Percentiles rank a stretch among this genome's conserved stretches.
These are phyloP conservation scores for Pteromalus puparum DNA, from an alignment of 1,140 invertebrate genomes.

Conservation along the genomic window DNA sequence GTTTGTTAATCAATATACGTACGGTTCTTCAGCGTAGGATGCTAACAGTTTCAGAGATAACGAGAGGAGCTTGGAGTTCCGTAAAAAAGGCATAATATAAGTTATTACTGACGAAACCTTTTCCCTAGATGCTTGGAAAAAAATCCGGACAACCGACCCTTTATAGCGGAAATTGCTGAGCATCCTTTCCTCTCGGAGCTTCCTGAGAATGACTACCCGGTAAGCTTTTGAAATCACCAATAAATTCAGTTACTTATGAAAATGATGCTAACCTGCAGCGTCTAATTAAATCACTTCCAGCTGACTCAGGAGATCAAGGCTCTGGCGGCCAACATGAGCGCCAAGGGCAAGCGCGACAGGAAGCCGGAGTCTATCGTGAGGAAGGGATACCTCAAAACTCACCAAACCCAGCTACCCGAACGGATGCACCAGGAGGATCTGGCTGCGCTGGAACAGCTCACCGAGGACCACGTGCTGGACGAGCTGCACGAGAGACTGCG, in stretches of 20 bases:
- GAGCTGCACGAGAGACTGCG: slow-evolving; percentile 84
- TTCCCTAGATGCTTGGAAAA: slow-evolving; percentile 88
- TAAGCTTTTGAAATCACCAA: too few species aligned
- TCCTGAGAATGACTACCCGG: slow-evolving; percentile 86
- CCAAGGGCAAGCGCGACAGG: slow-evolving; percentile 67
- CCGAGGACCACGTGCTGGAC: slow-evolving; percentile 86
- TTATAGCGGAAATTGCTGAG: slow-evolving; percentile 87
- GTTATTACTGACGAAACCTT: background rate
- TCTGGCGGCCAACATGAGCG: slow-evolving; percentile 72
- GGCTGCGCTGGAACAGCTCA: slow-evolving; percentile 85
- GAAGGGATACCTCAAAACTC: slow-evolving; percentile 78
- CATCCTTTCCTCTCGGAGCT: slow-evolving; percentile 89
- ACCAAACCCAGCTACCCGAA: slow-evolving; percentile 75
- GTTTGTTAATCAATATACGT: too few species aligned
- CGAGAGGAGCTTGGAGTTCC: too few species aligned
- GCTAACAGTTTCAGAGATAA: too few species aligned
- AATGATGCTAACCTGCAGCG: background rate
- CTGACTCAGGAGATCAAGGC: slow-evolving; percentile 80
- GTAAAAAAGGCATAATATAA: too few species aligned
- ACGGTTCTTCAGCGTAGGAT: too few species aligned
- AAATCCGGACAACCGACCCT: slow-evolving; percentile 92
- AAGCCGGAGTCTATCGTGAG: slow-evolving; percentile 81
- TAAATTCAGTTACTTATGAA: too few species aligned
- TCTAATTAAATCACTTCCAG: slow-evolving; percentile 62
- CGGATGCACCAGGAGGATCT: slow-evolving; percentile 90